phyloP scores from a whole-genome alignment of 37 sponge, comb jelly and placozoan species.

The Ianthella basta region DNA sequence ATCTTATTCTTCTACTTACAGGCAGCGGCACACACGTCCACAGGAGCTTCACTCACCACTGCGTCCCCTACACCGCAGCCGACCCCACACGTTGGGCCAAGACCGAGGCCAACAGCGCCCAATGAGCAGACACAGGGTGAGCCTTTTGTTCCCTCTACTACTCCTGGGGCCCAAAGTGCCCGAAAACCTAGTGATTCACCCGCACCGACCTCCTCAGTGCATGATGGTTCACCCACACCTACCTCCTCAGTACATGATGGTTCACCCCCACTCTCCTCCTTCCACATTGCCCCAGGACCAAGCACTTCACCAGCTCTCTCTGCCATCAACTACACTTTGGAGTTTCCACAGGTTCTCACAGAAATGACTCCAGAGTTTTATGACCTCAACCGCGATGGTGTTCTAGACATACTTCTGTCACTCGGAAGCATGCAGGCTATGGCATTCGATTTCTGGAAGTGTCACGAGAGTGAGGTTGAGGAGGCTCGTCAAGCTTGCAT shows the following conservation, averaged over 20 bases:
- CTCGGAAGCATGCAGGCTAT: not conserved
- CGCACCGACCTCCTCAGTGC: not conserved
- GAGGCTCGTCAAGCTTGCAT: constrained; percentile 31
- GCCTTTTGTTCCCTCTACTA: too few species aligned
- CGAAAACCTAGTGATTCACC: too few species aligned
- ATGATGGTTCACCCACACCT: not conserved
- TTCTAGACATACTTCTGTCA: constrained; percentile 39
- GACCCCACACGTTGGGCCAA: too few species aligned
- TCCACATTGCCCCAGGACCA: not conserved
- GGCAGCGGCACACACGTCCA: not conserved
- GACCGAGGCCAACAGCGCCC: too few species aligned
- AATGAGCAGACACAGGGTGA: too few species aligned
- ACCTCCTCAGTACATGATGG: not conserved
- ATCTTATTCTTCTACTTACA: not conserved
- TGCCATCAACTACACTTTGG: constrained; percentile 1
- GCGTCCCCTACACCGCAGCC: not conserved
- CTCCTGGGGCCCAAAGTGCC: too few species aligned
- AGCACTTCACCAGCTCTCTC: not conserved
- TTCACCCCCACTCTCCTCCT: not conserved
- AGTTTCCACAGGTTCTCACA: constrained; percentile 29
- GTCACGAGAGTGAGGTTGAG: not conserved
- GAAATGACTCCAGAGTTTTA: constrained; percentile 42
- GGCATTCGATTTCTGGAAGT: not conserved
- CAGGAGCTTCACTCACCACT: not conserved
- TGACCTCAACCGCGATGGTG: constrained; percentile 72